A percentile compares a stretch with the other conserved stretches of the same genome.
These are phyloP conservation scores for Nysson spinosus DNA, from an alignment of 2,888 invertebrate genomes.

Conservation along the genomic window DNA sequence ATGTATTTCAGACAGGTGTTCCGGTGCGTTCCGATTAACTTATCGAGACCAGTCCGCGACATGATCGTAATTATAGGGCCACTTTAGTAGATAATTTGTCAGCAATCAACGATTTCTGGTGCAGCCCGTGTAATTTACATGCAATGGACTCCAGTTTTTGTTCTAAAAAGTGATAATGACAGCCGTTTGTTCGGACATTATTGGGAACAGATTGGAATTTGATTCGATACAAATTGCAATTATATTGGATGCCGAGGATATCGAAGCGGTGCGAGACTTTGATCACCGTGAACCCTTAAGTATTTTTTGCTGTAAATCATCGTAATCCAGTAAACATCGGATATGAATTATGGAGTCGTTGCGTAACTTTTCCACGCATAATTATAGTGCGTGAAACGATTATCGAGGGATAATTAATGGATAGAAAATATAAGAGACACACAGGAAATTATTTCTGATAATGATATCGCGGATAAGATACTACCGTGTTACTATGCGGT, in stretches of 20 bases:
- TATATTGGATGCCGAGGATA: not conserved
- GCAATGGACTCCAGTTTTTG: not conserved
- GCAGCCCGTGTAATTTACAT: slow-evolving; percentile 9
- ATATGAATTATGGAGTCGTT: too few relatives aligned
- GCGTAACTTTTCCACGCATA: too few relatives aligned
- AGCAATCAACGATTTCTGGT: slow-evolving; percentile 10
- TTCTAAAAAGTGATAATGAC: slow-evolving; percentile 29
- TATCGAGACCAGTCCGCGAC: not conserved
- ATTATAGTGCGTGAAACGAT: too few relatives aligned
- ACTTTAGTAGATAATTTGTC: slow-evolving; percentile 5
- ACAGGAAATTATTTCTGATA: not conserved
- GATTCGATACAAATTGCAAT: not conserved
- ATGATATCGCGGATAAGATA: not conserved
- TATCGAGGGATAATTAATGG: too few relatives aligned
- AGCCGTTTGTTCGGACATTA: slow-evolving; percentile 25
- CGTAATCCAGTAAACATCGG: too few relatives aligned
- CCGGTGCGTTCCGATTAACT: not conserved
- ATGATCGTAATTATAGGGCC: not conserved
- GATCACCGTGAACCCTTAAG: too few relatives aligned
- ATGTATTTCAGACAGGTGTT: not conserved
- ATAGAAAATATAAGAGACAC: too few relatives aligned
- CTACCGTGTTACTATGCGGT: not conserved
- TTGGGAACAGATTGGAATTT: slow-evolving; percentile 22
- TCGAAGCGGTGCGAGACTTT: not conserved
- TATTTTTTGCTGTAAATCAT: too few relatives aligned